Base-by-base conservation (phyloP, 1,140 invertebrate species). In the Drosophila albomicans region DNA sequence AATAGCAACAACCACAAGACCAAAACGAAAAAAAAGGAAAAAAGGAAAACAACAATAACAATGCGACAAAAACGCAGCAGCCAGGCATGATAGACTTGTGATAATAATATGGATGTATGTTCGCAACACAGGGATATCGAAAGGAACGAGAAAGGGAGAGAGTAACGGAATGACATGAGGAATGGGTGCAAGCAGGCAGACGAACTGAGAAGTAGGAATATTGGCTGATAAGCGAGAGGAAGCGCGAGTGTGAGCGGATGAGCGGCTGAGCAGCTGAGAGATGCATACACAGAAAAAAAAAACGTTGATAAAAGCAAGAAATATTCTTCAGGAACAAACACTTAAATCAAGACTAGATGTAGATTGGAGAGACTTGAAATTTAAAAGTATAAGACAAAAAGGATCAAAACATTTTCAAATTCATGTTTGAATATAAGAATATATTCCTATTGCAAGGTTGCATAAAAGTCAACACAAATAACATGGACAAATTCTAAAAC, bases 61-160 rank as follows among this genome's bases (percentile, higher is more conserved):
- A 59, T 30, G 7, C 7, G 20, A 52, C 13, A 54, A 46, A 59
- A 45, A 76, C 48, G 79, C 58, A 52, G 79, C 58, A 52, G 35
- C 56, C 11, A 61, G 70, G 70, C 79, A 86, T 49, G 72, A 62
- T 58, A 72, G 72, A 68, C 81, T 78, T 77, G 81, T 58, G 81
- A 78, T 73, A 73, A 57, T 81, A 76, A 15, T 35, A 15, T 35
- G 30, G 32, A 28, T 30, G 49, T 45, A 41, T 25, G 52, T 28
- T 35, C 41, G 35, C 51, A 43, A 58, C 43, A 38, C 5, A 41
- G 56, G 56, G 35, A 20, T 32, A 52, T 49, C 8, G 13, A 73
- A 58, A 52, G 45, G 35, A 54, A 66, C 7, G 30, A 30, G 45
- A 15, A 51, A 7, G 46, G 54, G 43, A 56, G 7, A 32, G 6